Percentiles rank a stretch among this genome's conserved stretches.
phyloP scores from a whole-genome alignment of 2,888 invertebrate species.

The Lymantria dispar region DNA sequence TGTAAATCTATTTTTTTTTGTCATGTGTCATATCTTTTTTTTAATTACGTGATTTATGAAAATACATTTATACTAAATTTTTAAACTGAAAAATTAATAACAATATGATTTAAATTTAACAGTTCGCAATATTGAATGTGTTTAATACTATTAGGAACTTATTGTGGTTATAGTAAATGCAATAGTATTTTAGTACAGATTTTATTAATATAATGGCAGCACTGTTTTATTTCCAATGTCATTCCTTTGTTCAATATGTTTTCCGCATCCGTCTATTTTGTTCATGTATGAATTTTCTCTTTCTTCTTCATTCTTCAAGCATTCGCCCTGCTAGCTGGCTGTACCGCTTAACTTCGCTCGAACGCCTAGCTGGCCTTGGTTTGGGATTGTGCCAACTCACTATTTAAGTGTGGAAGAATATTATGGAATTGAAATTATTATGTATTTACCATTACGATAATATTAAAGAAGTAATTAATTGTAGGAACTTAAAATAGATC shows the following conservation, averaged over 20 bases:
- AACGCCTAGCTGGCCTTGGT: constrained; percentile 42
- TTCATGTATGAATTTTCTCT: not conserved
- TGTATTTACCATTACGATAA: not conserved
- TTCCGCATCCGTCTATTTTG: not conserved
- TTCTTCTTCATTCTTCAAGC: constrained; percentile 33
- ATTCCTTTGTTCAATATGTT: not conserved
- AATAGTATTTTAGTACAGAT: not conserved
- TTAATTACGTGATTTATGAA: no score
- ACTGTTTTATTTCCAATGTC: not conserved
- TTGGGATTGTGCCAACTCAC: constrained; percentile 46
- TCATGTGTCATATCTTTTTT: no score
- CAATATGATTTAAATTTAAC: no score
- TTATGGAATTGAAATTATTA: constrained; percentile 5
- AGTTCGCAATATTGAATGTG: no score
- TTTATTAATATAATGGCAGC: not conserved
- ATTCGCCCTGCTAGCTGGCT: constrained; percentile 46
- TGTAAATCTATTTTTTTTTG: no score
- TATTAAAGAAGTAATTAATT: constrained; percentile 2
- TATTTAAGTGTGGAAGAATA: constrained; percentile 25
- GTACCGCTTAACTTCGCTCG: constrained; percentile 44
- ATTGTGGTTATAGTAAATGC: no score
- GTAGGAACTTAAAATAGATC: constrained; percentile 11
- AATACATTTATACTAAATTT: no score
- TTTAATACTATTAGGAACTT: no score
- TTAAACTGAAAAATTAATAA: no score